Percentiles rank a stretch among this genome's conserved stretches.
Conservation (phyloP, 2,797 vertebrate species). For the Simalia tracyae region DNA sequence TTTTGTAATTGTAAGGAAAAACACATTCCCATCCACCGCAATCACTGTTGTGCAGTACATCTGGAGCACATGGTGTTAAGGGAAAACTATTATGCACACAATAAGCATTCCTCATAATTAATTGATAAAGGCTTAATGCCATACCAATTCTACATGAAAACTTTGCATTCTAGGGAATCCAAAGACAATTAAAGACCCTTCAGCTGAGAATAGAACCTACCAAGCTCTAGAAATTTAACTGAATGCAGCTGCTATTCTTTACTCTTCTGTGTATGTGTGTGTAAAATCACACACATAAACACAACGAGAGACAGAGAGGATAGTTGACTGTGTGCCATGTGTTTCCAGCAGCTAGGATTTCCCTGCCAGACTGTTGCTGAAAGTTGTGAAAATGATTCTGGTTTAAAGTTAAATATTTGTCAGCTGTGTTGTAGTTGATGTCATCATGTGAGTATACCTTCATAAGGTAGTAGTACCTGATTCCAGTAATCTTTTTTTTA, state of each 20-base stretch:
- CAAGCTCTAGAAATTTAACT: conserved; percentile 42
- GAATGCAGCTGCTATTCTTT: conserved; percentile 12
- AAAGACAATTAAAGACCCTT: conserved; percentile 17
- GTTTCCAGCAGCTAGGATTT: conserved; percentile 42
- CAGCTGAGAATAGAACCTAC: background rate
- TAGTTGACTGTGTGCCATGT: background rate
- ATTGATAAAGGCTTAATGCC: conserved; percentile 18
- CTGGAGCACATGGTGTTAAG: background rate
- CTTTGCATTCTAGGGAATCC: background rate
- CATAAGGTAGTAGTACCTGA: conserved; percentile 10
- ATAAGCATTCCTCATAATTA: background rate
- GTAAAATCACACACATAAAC: background rate
- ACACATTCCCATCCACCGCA: background rate
- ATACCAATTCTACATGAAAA: background rate
- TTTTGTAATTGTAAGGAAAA: conserved; percentile 13
- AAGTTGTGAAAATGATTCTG: conserved; percentile 11
- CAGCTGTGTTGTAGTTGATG: conserved; percentile 31
- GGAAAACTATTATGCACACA: background rate
- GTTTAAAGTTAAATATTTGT: conserved; percentile 47
- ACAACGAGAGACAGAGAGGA: background rate
- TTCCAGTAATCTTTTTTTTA: background rate
- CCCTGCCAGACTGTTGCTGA: conserved; percentile 7
- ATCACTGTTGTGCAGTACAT: background rate
- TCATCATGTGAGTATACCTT: conserved; percentile 39
- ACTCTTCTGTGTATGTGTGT: background rate